These are phyloP conservation scores for Xenops minutus DNA, from an alignment of 2,797 vertebrate genomes.

Conservation along the genomic window DNA sequence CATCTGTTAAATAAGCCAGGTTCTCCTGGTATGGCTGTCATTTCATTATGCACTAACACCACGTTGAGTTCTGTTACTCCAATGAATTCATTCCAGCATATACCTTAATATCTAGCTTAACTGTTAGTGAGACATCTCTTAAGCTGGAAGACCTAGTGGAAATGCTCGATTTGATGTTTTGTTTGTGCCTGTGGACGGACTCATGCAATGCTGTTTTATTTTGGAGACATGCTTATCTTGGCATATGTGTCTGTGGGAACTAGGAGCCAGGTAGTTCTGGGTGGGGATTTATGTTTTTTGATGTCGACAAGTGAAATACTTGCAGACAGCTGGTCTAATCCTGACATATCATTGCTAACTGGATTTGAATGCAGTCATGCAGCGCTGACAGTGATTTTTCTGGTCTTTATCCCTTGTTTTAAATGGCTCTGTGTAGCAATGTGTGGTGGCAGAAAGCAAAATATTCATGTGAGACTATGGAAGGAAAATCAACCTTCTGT, in stretches of 20 bases:
- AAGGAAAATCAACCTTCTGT: background rate
- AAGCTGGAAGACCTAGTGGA: background rate
- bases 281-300: background rate
- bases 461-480: rapidly evolving
- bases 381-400: background rate
- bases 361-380: background rate
- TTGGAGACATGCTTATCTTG: background rate
- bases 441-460: rapidly evolving
- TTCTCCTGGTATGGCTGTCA: background rate
- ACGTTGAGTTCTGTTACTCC: background rate
- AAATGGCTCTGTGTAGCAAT: background rate
- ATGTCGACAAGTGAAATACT: background rate
- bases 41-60: background rate
- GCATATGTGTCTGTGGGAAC: background rate
- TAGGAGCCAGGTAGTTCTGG: background rate
- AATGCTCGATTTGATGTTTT: background rate
- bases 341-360: background rate
- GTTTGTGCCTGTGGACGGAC: background rate
- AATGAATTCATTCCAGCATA: background rate
- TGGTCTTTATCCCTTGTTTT: background rate
- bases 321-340: conserved; percentile 27
- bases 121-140: background rate
- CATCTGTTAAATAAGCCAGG: background rate
- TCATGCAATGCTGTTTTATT: background rate
- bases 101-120: background rate